These are phyloP conservation scores for Tretioscincus oriximinensis DNA, from an alignment of 2,113 vertebrate species.

Conservation along the genomic window DNA sequence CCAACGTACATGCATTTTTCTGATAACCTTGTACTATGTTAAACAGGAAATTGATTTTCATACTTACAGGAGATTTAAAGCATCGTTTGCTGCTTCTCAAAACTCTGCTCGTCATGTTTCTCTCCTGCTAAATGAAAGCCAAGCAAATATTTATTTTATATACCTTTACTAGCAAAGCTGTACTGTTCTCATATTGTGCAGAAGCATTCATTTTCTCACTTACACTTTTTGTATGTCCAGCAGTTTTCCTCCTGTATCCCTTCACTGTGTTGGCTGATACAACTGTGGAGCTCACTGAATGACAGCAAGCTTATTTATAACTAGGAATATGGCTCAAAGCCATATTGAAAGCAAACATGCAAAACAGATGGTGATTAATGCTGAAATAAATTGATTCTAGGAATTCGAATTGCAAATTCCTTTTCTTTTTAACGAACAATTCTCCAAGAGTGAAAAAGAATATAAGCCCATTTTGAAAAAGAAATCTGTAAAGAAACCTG, in stretches of 20 bases:
- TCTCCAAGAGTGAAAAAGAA: not conserved
- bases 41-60: not conserved
- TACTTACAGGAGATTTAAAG: not conserved
- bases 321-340: not conserved
- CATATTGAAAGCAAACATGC: not conserved
- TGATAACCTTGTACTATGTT: not conserved
- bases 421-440: not conserved
- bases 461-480: not conserved
- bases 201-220: not conserved
- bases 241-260: not conserved
- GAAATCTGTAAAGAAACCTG: not conserved
- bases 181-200: not conserved
- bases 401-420: not conserved
- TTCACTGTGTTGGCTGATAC: not conserved
- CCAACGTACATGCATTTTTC: not conserved
- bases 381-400: not conserved
- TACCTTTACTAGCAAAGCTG: not conserved
- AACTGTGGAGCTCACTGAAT: not conserved
- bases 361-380: not conserved
- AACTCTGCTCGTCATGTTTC: not conserved
- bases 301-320: not conserved
- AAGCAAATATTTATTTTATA: not conserved
- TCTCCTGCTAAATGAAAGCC: not conserved
- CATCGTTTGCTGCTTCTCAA: not conserved
- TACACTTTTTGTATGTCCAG: not conserved